Evolutionary conservation across 2,113 vertebrate species (phyloP), one percentile per base, ranked within the genome.

Genomic region (Sebastes fasciatus): DNA sequence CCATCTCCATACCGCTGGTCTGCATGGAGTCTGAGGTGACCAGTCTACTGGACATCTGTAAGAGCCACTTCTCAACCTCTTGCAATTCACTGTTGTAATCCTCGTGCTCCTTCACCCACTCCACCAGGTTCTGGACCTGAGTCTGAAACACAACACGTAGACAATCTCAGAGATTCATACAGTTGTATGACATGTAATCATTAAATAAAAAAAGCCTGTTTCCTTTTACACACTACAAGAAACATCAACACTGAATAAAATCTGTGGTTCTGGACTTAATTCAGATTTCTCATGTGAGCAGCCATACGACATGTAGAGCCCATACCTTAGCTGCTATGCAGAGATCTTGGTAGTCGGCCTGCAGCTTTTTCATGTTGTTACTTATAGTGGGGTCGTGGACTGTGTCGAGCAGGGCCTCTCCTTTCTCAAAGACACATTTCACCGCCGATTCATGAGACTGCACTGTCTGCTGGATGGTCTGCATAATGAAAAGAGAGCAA

Each of bases 381-480:
- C 94, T 94, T 61, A 98, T 91, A 7, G 92, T 85, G 1, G 81
- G 74, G 54, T 99, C 97, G 3, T 93, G 96, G 23, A 98, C 94
- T 4, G 94, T 87, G 55, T 96, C 96, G 45, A 97, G 94, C 80
- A 99, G 95, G 0, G 95, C 96, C 68, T 97, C 95, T 17, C 97
- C 98, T 84, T 98, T 99, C 93, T 98, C 98, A 49, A 87, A 90
- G 55, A 99, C 96, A 13, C 96, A 97, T 79, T 93, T 97, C 82
- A 99, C 88, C 3, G 97, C 95, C 7, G 97, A 96, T 14, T 99
- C 97, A 4, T 97, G 96, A 62, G 97, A 97, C 55, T 98, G 94
- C 77, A 99, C 94, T 4, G 86, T 97, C 93, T 99, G 98, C 42
- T 97, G 97, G 76, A 99, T 94, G 7, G 97, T 97, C 98, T 99